Conservation (phyloP, 2,888 invertebrate genomes). For the Hartigia nigra region DNA sequence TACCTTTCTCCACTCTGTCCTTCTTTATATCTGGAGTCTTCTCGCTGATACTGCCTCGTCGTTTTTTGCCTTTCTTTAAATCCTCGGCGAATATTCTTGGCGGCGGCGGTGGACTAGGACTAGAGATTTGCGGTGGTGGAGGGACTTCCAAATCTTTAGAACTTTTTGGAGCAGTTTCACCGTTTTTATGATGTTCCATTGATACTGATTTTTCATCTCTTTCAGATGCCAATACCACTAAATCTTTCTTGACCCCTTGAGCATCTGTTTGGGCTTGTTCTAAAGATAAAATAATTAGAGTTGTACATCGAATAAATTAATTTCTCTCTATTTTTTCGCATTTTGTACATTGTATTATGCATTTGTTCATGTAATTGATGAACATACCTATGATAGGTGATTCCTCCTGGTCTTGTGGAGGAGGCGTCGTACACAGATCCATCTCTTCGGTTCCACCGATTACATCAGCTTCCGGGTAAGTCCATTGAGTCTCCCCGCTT, state of each 20-base stretch:
- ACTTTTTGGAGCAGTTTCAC: not conserved
- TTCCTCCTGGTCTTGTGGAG: slow-evolving; percentile 64
- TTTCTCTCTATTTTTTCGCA: too few relatives aligned
- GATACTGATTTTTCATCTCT: not conserved
- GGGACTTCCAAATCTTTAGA: slow-evolving; percentile 27
- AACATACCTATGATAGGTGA: slow-evolving; percentile 45
- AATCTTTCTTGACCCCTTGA: not conserved
- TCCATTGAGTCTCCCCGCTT: slow-evolving; percentile 74
- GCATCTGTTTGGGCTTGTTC: not conserved
- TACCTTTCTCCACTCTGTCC: slow-evolving; percentile 36
- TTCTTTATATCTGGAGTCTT: slow-evolving; percentile 36
- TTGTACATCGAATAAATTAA: too few relatives aligned
- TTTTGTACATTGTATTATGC: not conserved
- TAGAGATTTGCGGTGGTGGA: slow-evolving; percentile 55
- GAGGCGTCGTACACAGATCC: slow-evolving; percentile 73
- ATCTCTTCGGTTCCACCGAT: slow-evolving; percentile 70
- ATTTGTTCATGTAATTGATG: not conserved
- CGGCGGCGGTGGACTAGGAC: slow-evolving; percentile 62
- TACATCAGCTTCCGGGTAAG: slow-evolving; percentile 70
- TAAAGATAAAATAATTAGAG: not conserved
- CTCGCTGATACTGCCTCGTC: slow-evolving; percentile 34
- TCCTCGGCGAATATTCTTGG: slow-evolving; percentile 60
- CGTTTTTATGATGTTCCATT: not conserved
- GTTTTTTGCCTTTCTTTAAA: slow-evolving; percentile 46
- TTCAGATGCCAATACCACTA: not conserved